Evolutionary conservation across 2,113 vertebrate genomes (phyloP).

Genomic region (Cyprinodon brontotheroides): DNA sequence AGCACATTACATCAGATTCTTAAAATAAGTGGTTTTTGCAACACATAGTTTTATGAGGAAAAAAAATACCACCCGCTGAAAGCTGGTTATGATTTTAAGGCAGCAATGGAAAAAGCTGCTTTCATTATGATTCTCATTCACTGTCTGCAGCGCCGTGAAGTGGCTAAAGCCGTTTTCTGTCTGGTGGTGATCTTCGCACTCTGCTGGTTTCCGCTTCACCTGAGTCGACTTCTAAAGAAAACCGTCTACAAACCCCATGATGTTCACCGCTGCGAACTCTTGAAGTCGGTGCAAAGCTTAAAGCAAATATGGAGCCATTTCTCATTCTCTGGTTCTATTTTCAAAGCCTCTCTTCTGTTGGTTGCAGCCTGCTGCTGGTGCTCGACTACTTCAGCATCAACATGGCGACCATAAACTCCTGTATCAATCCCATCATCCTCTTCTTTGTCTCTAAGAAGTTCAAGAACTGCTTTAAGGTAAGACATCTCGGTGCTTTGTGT

Average conservation of each 20-base stretch:
- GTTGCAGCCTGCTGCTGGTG: constrained; percentile 87
- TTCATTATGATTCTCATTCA: no score
- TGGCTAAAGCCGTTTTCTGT: constrained; percentile 94
- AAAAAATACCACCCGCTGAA: no score
- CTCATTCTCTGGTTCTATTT: neutral
- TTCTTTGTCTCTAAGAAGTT: constrained; percentile 98
- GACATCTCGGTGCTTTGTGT: neutral
- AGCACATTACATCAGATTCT: no score
- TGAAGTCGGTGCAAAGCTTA: constrained; percentile 80
- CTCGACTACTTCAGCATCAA: constrained; percentile 93
- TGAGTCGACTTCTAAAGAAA: constrained; percentile 92
- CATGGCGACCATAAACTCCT: constrained; percentile 95
- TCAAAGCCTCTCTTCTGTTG: constrained; percentile 16
- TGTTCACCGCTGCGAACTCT: constrained; percentile 85
- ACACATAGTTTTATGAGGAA: no score
- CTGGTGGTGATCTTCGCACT: constrained; percentile 95
- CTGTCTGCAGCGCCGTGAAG: constrained; percentile 86
- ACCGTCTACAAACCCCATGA: constrained; percentile 83
- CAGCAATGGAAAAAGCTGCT: no score
- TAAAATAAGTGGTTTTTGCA: no score
- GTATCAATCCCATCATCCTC: constrained; percentile 97
- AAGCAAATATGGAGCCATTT: no score
- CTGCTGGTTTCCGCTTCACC: constrained; percentile 96
- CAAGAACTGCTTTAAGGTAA: constrained; percentile 97
- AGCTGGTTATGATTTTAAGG: no score